These are phyloP conservation scores for Sebastes minor DNA, from an alignment of 2,797 vertebrate species.

Conservation along the genomic window DNA sequence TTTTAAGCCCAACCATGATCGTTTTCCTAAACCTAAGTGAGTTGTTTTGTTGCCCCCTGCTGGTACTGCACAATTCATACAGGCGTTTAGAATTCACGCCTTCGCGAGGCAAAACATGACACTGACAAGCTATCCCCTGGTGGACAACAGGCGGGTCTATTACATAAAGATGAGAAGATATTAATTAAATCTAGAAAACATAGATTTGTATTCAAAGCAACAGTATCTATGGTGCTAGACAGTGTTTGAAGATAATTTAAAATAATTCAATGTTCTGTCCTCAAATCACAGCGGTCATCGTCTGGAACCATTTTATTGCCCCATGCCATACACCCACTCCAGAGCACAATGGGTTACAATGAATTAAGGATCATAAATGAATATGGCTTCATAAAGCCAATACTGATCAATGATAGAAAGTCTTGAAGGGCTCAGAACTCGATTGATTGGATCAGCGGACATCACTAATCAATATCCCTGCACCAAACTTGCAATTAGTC, in stretches of 20 bases:
- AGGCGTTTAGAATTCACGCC: too few relatives aligned
- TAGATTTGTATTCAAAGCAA: not conserved
- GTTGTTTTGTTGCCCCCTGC: too few relatives aligned
- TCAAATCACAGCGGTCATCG: not conserved
- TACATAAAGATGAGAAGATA: not conserved
- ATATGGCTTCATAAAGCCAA: not conserved
- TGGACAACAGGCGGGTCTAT: too few relatives aligned
- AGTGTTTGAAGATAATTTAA: not conserved
- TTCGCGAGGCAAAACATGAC: too few relatives aligned
- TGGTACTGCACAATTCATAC: too few relatives aligned
- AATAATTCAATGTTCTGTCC: not conserved
- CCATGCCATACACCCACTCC: not conserved
- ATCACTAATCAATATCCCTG: not conserved
- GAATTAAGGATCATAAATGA: not conserved
- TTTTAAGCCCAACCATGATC: too few relatives aligned
- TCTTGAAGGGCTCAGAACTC: constrained; percentile 2
- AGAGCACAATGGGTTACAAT: not conserved
- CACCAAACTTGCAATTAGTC: constrained; percentile 18
- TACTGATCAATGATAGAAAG: not conserved
- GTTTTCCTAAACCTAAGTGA: too few relatives aligned
- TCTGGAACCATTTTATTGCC: not conserved
- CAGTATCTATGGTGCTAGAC: not conserved
- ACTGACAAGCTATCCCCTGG: too few relatives aligned
- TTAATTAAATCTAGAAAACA: not conserved
- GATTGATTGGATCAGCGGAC: not conserved